Evolutionary conservation across 2,113 vertebrate species (phyloP).

Genomic region (Camelus dromedarius): DNA sequence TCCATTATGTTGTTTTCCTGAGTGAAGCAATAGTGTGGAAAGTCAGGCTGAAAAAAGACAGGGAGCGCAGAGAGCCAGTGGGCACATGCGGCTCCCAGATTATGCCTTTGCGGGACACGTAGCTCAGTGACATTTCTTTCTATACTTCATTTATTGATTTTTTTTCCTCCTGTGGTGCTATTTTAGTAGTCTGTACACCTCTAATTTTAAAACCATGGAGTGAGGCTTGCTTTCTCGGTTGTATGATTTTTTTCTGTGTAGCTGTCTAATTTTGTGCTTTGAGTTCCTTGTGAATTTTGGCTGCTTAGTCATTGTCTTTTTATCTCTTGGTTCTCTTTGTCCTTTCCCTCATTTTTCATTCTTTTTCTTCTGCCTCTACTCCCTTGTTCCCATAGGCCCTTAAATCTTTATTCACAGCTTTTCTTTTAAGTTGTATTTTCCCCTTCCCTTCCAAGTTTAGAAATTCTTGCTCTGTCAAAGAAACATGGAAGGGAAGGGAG

Average conservation of each 20-base stretch:
- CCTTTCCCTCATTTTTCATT: constrained; percentile 57
- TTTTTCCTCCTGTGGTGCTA: background rate
- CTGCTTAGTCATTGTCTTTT: constrained; percentile 62
- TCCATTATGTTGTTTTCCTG: background rate
- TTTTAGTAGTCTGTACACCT: constrained; percentile 46
- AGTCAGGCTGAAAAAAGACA: background rate
- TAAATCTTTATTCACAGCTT: constrained; percentile 43
- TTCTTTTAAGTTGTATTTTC: constrained; percentile 61
- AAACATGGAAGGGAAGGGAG: background rate
- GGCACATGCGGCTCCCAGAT: background rate
- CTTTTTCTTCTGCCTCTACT: constrained; percentile 61
- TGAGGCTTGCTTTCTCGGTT: background rate
- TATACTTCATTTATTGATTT: background rate
- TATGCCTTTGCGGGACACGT: background rate
- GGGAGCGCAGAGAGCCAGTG: background rate
- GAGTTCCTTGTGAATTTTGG: constrained; percentile 58
- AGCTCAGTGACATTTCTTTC: background rate
- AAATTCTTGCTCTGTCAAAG: constrained; percentile 16
- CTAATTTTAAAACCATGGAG: constrained; percentile 67
- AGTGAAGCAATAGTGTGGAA: background rate
- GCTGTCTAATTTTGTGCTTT: constrained; percentile 67
- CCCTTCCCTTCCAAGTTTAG: background rate
- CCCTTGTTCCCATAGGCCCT: constrained; percentile 13
- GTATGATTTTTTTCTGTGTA: constrained; percentile 10
- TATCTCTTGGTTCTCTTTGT: constrained; percentile 48